phyloP scores from a whole-genome alignment of 2,797 vertebrate genomes.

The Sphenopsis melanotis region DNA sequence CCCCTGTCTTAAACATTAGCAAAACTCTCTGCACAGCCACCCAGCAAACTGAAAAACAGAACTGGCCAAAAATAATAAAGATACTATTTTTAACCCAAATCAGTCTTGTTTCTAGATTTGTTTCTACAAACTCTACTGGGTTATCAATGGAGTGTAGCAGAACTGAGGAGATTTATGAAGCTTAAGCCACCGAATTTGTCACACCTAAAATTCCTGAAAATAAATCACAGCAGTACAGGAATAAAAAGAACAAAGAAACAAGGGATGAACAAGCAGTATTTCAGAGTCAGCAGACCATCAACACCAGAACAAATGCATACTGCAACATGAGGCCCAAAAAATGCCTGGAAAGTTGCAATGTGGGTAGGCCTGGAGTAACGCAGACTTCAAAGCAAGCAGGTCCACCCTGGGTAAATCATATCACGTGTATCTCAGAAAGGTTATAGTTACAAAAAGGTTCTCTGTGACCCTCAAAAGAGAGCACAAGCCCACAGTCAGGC shows the following conservation, averaged over 20 bases:
- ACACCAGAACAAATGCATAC: neutral
- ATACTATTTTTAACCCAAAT: neutral
- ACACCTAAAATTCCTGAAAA: neutral
- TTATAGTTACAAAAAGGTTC: neutral
- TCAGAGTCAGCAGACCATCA: neutral
- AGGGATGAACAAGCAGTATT: neutral
- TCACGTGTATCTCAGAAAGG: neutral
- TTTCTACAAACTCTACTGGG: neutral
- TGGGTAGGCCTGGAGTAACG: neutral
- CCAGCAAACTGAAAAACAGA: neutral
- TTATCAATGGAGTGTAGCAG: neutral
- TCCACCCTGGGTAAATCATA: neutral
- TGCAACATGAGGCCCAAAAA: neutral
- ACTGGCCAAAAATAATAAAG: neutral
- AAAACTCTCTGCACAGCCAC: neutral
- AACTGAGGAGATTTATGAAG: neutral
- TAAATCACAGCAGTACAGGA: neutral
- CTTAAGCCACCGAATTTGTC: neutral
- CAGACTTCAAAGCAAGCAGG: neutral
- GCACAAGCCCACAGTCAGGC: neutral
- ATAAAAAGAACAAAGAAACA: neutral
- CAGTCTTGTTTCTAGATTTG: neutral
- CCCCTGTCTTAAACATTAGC: neutral
- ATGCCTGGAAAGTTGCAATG: neutral
- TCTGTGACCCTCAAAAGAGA: neutral